phyloP scores from a whole-genome alignment of 2,888 invertebrate species.

The Operophtera brumata region DNA sequence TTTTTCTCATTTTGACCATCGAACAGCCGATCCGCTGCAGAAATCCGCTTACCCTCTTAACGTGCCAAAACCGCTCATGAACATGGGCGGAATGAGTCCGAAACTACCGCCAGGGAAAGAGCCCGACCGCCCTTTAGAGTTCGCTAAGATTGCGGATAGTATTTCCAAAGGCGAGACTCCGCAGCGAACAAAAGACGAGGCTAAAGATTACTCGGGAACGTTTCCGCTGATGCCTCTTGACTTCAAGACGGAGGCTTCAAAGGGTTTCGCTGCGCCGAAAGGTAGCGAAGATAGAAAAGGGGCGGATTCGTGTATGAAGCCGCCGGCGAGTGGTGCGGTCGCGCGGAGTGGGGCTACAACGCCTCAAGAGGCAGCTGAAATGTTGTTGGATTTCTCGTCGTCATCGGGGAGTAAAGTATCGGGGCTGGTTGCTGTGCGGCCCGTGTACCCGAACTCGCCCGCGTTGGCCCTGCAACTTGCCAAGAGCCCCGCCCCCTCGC shows the following conservation, averaged over 20 bases:
- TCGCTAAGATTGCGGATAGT: conserved; percentile 66
- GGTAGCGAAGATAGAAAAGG: conserved; percentile 72
- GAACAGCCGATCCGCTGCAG: conserved; percentile 62
- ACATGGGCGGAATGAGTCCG: conserved; percentile 71
- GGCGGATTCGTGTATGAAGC: conserved; percentile 73
- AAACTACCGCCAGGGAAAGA: conserved; percentile 60
- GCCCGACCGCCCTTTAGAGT: conserved; percentile 62
- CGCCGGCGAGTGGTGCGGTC: conserved; percentile 67
- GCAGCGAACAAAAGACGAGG: conserved; percentile 66
- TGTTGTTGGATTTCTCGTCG: conserved; percentile 84
- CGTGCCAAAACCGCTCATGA: conserved; percentile 71
- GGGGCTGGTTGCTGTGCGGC: conserved; percentile 77
- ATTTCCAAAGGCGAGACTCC: conserved; percentile 63
- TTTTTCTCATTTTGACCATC: conserved; percentile 69
- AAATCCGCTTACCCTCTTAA: conserved; percentile 71
- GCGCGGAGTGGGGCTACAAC: conserved; percentile 72
- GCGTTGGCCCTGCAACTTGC: conserved; percentile 86
- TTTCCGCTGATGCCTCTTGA: conserved; percentile 70
- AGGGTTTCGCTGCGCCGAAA: conserved; percentile 72
- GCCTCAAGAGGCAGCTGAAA: conserved; percentile 83
- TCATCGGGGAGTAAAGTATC: conserved; percentile 80
- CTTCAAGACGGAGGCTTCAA: conserved; percentile 72
- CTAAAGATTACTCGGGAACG: conserved; percentile 59
- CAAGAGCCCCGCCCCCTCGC: conserved; percentile 87
- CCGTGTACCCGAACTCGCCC: conserved; percentile 82